Evolutionary conservation across 2,888 invertebrate species (phyloP).

Genomic region (Aphodius granarius): DNA sequence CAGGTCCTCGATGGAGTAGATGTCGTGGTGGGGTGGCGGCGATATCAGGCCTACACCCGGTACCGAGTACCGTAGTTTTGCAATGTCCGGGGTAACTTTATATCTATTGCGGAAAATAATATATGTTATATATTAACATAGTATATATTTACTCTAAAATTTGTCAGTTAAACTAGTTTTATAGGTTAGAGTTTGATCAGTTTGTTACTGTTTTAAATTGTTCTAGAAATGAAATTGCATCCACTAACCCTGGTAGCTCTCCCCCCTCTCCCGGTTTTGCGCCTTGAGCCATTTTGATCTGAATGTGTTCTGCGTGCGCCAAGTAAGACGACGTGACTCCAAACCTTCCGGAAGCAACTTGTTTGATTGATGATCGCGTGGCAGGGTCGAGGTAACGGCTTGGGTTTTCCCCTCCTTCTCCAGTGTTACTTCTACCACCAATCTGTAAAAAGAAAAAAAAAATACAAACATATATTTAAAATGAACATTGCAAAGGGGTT

Average conservation of each 20-base stretch:
- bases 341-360: constrained; percentile 97
- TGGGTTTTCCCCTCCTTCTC: constrained; percentile 91
- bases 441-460: constrained; percentile 53
- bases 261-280: constrained; percentile 99
- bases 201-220: too few species aligned
- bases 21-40: constrained; percentile 99
- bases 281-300: constrained; percentile 99
- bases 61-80: constrained; percentile 92
- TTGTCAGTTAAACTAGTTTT: too few species aligned
- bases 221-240: too few species aligned
- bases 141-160: neutral
- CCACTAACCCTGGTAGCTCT: constrained; percentile 76
- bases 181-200: too few species aligned
- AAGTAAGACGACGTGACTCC: constrained; percentile 97
- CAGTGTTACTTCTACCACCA: constrained; percentile 98
- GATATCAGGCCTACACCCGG: constrained; percentile 97
- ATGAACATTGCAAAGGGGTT: too few species aligned
- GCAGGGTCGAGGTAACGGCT: constrained; percentile 75
- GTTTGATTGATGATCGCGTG: constrained; percentile 94
- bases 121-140: neutral
- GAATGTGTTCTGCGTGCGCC: constrained; percentile 96
- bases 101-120: constrained; percentile 47
- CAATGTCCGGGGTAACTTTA: constrained; percentile 93
- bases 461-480: too few species aligned
- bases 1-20: constrained; percentile 98